Conservation (phyloP, 2,113 vertebrate species). For the Rhinopomastus cyanomelas region DNA sequence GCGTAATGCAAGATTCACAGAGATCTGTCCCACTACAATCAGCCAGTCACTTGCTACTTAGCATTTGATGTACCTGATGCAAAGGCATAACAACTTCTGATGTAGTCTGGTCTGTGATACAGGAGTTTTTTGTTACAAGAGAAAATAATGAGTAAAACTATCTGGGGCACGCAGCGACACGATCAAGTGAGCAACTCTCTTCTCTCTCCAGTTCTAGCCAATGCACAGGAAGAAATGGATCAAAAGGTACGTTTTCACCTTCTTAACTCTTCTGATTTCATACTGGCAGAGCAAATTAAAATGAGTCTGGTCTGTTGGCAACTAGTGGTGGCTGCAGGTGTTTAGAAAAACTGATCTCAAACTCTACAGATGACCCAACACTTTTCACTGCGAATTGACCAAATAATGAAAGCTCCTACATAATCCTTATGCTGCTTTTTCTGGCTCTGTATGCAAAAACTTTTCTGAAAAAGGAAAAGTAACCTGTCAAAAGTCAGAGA, state of each 20-base stretch:
- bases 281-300: not conserved
- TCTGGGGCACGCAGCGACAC: not conserved
- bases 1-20: not conserved
- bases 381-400: not conserved
- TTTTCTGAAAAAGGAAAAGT: not conserved
- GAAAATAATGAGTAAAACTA: not conserved
- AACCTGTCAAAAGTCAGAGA: not conserved
- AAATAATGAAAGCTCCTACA: not conserved
- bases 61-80: not conserved
- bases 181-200: not conserved
- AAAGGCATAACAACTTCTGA: not conserved
- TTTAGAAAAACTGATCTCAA: not conserved
- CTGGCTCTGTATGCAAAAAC: not conserved
- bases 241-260: not conserved
- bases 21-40: not conserved
- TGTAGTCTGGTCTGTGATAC: not conserved
- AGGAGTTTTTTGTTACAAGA: not conserved
- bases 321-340: not conserved
- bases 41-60: not conserved
- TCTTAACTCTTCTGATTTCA: not conserved
- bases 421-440: not conserved
- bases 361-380: not conserved
- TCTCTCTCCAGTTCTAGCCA: not conserved
- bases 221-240: not conserved
- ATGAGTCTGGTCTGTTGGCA: not conserved